These are phyloP conservation scores for Rugalucina vietnamica DNA, from an alignment of 2,888 invertebrate species.

Conservation along the genomic window DNA sequence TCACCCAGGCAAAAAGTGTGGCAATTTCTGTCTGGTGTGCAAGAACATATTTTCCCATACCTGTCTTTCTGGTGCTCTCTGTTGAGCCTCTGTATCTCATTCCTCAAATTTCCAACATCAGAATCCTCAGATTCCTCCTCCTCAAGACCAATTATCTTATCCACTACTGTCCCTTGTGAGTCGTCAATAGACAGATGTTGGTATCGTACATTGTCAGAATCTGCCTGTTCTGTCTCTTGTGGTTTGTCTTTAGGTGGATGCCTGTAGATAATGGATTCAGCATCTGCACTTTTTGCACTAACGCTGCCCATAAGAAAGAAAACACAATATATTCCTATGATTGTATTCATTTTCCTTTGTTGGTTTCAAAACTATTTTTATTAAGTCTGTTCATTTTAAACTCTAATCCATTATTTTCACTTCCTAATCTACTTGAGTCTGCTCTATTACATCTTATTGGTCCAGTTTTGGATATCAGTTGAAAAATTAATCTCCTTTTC, in stretches of 20 bases:
- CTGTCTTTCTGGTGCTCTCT: slow-evolving; percentile 17
- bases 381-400: neutral
- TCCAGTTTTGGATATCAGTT: neutral
- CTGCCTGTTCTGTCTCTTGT: neutral
- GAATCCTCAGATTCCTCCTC: slow-evolving; percentile 2
- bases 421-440: neutral
- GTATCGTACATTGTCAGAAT: slow-evolving; percentile 33
- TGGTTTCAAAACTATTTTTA: neutral
- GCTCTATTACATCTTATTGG: neutral
- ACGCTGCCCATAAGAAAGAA: neutral
- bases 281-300: neutral
- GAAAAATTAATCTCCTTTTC: neutral
- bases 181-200: slow-evolving; percentile 40
- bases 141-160: slow-evolving; percentile 48
- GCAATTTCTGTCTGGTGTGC: too few species aligned
- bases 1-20: too few species aligned
- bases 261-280: too few species aligned
- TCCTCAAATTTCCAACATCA: slow-evolving; percentile 3
- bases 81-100: neutral
- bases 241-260: too few species aligned
- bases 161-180: slow-evolving; percentile 43
- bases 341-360: neutral
- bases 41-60: slow-evolving; percentile 4
- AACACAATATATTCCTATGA: neutral
- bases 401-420: too few species aligned